These are phyloP conservation scores for Drosophila bocqueti DNA, from an alignment of 1,140 invertebrate species.

Conservation along the genomic window DNA sequence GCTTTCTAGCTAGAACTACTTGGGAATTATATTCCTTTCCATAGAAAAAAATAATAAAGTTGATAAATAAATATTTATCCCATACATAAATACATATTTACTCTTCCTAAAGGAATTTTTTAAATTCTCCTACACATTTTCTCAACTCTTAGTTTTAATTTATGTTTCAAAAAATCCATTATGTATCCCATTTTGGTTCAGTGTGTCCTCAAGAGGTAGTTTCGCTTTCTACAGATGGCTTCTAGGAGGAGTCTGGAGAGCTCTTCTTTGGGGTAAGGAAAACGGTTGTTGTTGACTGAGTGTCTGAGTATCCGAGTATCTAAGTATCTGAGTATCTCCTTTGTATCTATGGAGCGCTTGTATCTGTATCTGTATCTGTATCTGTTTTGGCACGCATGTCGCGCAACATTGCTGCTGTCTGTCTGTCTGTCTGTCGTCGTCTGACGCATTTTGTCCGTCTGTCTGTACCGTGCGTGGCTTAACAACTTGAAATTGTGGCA, in stretches of 20 bases:
- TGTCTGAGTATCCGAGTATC: background rate
- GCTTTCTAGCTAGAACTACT: background rate
- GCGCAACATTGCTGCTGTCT: conserved; percentile 47
- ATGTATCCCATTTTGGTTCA: background rate
- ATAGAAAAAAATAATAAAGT: background rate
- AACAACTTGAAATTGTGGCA: conserved; percentile 83
- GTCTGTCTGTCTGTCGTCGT: conserved; percentile 19
- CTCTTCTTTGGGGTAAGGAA: conserved; percentile 5
- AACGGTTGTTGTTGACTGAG: conserved; percentile 31
- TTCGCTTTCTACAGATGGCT: conserved; percentile 46
- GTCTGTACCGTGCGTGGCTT: conserved; percentile 71
- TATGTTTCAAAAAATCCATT: background rate
- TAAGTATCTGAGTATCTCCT: background rate
- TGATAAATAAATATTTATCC: background rate
- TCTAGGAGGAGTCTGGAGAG: conserved; percentile 26
- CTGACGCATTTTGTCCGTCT: conserved; percentile 52
- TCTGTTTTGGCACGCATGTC: conserved; percentile 76
- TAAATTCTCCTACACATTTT: background rate
- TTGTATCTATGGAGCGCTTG: conserved; percentile 12
- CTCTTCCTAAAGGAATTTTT: background rate
- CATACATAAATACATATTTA: background rate
- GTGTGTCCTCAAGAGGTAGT: conserved; percentile 12
- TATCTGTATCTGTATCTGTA: conserved; percentile 43
- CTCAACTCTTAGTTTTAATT: background rate
- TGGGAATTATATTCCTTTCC: background rate